A percentile compares a stretch with the other conserved stretches of the same genome.
phyloP scores from a whole-genome alignment of 2,888 invertebrate species.

The Anoplius nigerrimus region DNA sequence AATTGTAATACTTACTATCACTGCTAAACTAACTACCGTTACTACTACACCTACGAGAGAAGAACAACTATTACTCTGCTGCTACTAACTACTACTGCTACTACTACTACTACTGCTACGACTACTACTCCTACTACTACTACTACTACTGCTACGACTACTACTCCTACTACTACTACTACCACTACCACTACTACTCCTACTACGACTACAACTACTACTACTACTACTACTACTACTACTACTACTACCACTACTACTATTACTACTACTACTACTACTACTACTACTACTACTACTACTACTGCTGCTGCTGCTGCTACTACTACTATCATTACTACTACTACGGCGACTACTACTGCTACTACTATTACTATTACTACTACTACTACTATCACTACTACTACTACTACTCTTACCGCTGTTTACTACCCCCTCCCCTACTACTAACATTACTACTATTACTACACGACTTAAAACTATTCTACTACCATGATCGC shows the following conservation, averaged over 20 bases:
- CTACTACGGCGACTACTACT: conserved; percentile 41
- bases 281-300: conserved; percentile 8
- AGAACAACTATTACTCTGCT: conserved; percentile 4
- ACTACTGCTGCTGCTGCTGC: conserved; percentile 1
- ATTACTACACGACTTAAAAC: background rate
- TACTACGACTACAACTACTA: conserved; percentile 6
- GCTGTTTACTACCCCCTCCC: conserved; percentile 13
- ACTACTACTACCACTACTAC: conserved; percentile 18
- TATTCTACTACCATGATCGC: conserved; percentile 6
- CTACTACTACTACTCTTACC: conserved; percentile 10
- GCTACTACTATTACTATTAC: conserved; percentile 32
- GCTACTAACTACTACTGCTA: conserved; percentile 3
- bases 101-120: conserved; percentile 1
- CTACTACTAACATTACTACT: conserved; percentile 24
- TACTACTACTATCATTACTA: conserved; percentile 17
- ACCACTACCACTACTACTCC: background rate
- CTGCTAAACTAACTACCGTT: conserved; percentile 27
- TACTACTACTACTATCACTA: conserved; percentile 20
- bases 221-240: conserved; percentile 24
- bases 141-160: conserved; percentile 21
- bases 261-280: conserved; percentile 3
- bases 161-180: conserved; percentile 23
- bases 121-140: conserved; percentile 3
- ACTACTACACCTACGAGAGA: conserved; percentile 2
- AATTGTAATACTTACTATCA: conserved; percentile 19